Percentiles rank a stretch among this genome's conserved stretches.
phyloP scores from a whole-genome alignment of 2,113 vertebrate species.

The Vanacampus margaritifer region DNA sequence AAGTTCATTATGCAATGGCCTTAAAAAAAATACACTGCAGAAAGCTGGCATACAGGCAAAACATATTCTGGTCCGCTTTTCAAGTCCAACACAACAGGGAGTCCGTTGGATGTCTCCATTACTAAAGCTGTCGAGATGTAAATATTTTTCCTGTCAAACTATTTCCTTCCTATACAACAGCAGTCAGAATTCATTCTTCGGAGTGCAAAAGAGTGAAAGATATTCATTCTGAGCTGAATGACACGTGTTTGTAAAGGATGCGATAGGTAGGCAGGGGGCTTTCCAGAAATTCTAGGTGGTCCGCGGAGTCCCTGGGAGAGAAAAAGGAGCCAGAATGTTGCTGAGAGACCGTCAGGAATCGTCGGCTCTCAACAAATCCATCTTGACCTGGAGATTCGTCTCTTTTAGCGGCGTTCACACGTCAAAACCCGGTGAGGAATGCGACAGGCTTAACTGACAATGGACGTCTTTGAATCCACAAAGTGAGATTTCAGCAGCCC shows the following conservation, averaged over 20 bases:
- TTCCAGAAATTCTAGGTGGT: slow-evolving; percentile 53
- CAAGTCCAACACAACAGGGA: slow-evolving; percentile 27
- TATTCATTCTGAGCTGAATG: slow-evolving; percentile 48
- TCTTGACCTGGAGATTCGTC: slow-evolving; percentile 53
- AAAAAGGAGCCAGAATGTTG: slow-evolving; percentile 34
- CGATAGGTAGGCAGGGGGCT: slow-evolving; percentile 59
- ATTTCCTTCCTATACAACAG: slow-evolving; percentile 53
- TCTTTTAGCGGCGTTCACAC: slow-evolving; percentile 42
- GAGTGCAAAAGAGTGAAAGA: slow-evolving; percentile 52
- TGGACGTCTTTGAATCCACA: slow-evolving; percentile 45
- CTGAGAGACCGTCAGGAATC: slow-evolving; percentile 49
- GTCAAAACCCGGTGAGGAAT: slow-evolving; percentile 51
- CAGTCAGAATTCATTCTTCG: slow-evolving; percentile 46
- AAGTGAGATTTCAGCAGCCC: slow-evolving; percentile 47
- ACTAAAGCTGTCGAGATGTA: slow-evolving; percentile 26
- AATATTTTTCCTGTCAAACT: slow-evolving; percentile 51
- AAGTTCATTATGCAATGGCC: slow-evolving; percentile 26
- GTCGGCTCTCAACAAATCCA: slow-evolving; percentile 55
- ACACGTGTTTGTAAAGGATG: slow-evolving; percentile 56
- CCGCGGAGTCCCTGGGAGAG: slow-evolving; percentile 51
- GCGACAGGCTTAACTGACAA: slow-evolving; percentile 40
- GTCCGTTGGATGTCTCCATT: slow-evolving; percentile 31
- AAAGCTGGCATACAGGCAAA: slow-evolving; percentile 29
- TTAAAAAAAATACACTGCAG: slow-evolving; percentile 40
- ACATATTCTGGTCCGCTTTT: slow-evolving; percentile 32